phyloP scores from a whole-genome alignment of 2,888 invertebrate species.

The Tholera decimalis region DNA sequence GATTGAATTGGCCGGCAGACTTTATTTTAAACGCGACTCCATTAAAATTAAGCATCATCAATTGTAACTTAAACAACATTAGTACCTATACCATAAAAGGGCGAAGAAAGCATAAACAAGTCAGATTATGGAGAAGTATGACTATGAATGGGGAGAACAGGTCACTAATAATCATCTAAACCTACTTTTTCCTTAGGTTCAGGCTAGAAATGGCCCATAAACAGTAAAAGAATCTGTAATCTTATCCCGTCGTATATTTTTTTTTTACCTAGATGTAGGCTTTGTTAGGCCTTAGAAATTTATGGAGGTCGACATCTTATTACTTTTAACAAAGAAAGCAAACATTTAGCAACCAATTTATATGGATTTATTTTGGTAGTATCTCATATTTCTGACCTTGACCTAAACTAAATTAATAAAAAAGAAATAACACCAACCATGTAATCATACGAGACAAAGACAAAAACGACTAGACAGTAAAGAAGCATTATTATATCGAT shows the following conservation, averaged over 20 bases:
- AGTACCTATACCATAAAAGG: not conserved
- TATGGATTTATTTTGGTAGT: too few species aligned
- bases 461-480: conserved; percentile 38
- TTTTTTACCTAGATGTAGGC: too few species aligned
- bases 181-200: too few species aligned
- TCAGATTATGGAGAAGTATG: too few species aligned
- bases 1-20: conserved; percentile 16
- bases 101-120: not conserved
- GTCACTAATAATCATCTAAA: not conserved
- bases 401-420: not conserved
- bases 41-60: not conserved
- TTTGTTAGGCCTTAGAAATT: too few species aligned
- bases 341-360: too few species aligned
- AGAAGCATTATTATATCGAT: conserved; percentile 49
- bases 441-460: conserved; percentile 1
- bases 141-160: not conserved
- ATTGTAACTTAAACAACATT: not conserved
- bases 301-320: too few species aligned
- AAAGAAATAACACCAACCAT: not conserved
- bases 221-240: too few species aligned
- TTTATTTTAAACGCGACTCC: not conserved
- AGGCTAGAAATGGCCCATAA: too few species aligned
- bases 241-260: too few species aligned
- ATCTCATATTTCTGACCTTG: not conserved
- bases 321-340: too few species aligned